Percentiles rank a stretch among this genome's conserved stretches.
phyloP scores from a whole-genome alignment of 2,888 invertebrate genomes.

The Epinotia demarniana region DNA sequence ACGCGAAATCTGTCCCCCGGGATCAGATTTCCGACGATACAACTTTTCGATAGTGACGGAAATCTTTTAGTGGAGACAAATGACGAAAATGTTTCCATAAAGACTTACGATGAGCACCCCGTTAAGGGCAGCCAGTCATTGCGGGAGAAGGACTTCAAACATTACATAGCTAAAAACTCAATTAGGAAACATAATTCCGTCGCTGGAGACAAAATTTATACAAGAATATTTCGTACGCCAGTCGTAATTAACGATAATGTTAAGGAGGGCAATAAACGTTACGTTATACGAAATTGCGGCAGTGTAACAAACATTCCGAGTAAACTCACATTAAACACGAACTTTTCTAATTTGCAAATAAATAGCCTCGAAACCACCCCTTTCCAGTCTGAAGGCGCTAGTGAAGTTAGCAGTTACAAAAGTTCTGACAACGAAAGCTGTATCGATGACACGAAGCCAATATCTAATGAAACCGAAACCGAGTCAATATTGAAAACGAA shows the following conservation, averaged over 20 bases:
- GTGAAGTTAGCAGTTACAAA: conserved; percentile 81
- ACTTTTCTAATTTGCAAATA: conserved; percentile 64
- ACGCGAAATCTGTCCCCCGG: conserved; percentile 86
- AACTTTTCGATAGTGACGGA: conserved; percentile 86
- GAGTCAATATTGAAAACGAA: conserved; percentile 52
- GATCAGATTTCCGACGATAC: conserved; percentile 85
- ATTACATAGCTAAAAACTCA: conserved; percentile 66
- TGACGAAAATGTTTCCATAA: conserved; percentile 82
- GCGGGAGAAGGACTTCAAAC: conserved; percentile 73
- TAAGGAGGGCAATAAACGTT: conserved; percentile 57
- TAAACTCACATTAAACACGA: conserved; percentile 68
- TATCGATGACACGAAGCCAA: conserved; percentile 61
- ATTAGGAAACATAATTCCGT: conserved; percentile 77
- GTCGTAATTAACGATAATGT: conserved; percentile 53
- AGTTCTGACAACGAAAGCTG: conserved; percentile 81
- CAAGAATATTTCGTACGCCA: conserved; percentile 70
- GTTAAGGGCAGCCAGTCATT: conserved; percentile 71
- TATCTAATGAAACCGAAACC: conserved; percentile 53
- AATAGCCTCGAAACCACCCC: conserved; percentile 73
- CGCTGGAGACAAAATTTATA: conserved; percentile 76
- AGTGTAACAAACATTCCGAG: conserved; percentile 78
- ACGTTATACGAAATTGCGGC: conserved; percentile 63
- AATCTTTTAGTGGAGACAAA: conserved; percentile 86
- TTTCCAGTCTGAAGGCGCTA: conserved; percentile 70
- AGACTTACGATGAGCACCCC: conserved; percentile 67